phyloP scores from a whole-genome alignment of 2,797 vertebrate species.

The Pteropus rufus region DNA sequence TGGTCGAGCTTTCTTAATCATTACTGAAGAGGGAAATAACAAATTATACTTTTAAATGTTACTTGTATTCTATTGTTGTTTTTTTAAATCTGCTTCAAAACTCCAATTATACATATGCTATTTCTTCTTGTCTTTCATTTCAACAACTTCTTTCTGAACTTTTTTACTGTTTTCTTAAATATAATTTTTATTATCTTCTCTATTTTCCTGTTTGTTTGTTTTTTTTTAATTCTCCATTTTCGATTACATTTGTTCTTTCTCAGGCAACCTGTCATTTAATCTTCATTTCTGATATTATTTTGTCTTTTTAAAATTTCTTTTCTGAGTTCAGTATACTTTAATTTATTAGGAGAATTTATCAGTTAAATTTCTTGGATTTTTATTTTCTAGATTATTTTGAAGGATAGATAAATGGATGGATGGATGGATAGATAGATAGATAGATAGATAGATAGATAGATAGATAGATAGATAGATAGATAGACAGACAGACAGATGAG shows the following conservation, averaged over 20 bases:
- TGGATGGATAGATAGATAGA: no score
- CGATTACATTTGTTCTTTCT: not conserved
- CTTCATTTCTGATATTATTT: not conserved
- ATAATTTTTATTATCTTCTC: not conserved
- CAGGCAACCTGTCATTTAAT: not conserved
- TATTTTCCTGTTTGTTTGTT: not conserved
- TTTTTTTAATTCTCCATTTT: not conserved
- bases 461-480: no score
- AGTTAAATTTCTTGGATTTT: not conserved
- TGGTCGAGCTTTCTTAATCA: not conserved
- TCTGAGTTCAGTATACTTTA: not conserved
- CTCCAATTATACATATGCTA: not conserved
- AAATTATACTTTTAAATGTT: not conserved
- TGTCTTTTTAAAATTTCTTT: not conserved
- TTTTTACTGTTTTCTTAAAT: not conserved
- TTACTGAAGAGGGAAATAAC: not conserved
- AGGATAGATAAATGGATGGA: not conserved
- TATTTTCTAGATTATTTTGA: not conserved
- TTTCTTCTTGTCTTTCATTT: not conserved
- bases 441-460: no score
- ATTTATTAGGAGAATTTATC: not conserved
- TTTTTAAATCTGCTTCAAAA: not conserved
- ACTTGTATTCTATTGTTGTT: not conserved
- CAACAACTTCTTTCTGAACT: not conserved
- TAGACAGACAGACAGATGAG: not conserved